These are phyloP conservation scores for Capricornis sumatraensis DNA, from an alignment of 2,113 vertebrate species.

Conservation along the genomic window DNA sequence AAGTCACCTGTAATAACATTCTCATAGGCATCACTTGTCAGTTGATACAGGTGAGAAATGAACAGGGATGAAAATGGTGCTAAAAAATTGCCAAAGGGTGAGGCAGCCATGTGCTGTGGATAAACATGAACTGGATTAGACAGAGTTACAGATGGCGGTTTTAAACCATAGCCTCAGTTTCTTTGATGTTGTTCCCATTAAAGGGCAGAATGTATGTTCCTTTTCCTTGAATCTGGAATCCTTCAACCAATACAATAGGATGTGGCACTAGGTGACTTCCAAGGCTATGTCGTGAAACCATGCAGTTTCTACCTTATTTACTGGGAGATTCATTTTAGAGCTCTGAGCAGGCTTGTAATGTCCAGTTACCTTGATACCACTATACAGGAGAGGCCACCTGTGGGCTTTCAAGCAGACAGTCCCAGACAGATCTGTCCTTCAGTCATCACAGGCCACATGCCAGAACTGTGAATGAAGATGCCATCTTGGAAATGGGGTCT, in stretches of 20 bases:
- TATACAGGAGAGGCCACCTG: background rate
- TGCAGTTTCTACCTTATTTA: background rate
- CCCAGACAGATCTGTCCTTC: background rate
- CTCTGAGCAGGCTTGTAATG: background rate
- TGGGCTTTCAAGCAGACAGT: background rate
- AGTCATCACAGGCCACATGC: background rate
- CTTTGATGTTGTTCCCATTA: background rate
- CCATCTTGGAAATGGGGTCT: background rate
- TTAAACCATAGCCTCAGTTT: background rate
- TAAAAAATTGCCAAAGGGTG: background rate
- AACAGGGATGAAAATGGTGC: slow-evolving; percentile 8
- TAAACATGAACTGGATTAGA: background rate
- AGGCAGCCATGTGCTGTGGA: background rate
- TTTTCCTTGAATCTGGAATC: background rate
- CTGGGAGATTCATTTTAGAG: background rate
- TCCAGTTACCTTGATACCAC: background rate
- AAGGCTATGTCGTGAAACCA: background rate
- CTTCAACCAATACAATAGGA: background rate
- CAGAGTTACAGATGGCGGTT: background rate
- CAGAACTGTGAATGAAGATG: background rate
- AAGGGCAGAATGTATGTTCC: background rate
- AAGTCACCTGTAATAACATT: background rate
- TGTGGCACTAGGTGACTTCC: background rate
- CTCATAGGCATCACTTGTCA: background rate
- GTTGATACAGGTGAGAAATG: background rate